These are phyloP conservation scores for Chaunax sp. DNA, from an alignment of 2,797 vertebrate species.

Conservation along the genomic window DNA sequence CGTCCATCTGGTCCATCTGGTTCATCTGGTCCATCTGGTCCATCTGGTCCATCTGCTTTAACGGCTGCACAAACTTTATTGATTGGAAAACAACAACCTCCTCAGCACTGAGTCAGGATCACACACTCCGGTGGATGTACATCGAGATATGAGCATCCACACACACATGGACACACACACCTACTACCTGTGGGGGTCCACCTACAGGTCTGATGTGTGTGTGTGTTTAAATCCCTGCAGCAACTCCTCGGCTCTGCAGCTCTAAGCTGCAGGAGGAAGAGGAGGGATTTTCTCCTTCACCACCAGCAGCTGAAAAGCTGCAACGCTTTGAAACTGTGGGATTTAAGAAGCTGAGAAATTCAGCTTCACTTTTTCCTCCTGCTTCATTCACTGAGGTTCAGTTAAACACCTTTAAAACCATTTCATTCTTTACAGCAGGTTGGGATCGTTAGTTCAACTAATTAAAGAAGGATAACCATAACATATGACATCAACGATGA, in stretches of 20 bases:
- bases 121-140: constrained; percentile 12
- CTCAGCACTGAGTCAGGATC: constrained; percentile 35
- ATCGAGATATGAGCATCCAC: not conserved
- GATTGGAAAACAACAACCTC: too few relatives aligned
- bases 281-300: constrained; percentile 72
- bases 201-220: constrained; percentile 7
- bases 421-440: too few relatives aligned
- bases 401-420: too few relatives aligned
- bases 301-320: constrained; percentile 63
- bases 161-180: not conserved
- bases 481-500: too few relatives aligned
- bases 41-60: too few relatives aligned
- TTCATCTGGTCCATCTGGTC: too few relatives aligned
- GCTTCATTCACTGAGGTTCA: too few relatives aligned
- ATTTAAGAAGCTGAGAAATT: constrained; percentile 79
- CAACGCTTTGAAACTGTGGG: constrained; percentile 70
- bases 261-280: constrained; percentile 68
- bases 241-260: constrained; percentile 46
- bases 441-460: too few relatives aligned
- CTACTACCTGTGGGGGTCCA: constrained; percentile 35
- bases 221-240: constrained; percentile 46
- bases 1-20: too few relatives aligned
- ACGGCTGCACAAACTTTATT: too few relatives aligned
- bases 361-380: constrained; percentile 63
- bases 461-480: too few relatives aligned